Base-by-base conservation (phyloP, 2,888 invertebrate genomes). In the Spilosoma lubricipeda region DNA sequence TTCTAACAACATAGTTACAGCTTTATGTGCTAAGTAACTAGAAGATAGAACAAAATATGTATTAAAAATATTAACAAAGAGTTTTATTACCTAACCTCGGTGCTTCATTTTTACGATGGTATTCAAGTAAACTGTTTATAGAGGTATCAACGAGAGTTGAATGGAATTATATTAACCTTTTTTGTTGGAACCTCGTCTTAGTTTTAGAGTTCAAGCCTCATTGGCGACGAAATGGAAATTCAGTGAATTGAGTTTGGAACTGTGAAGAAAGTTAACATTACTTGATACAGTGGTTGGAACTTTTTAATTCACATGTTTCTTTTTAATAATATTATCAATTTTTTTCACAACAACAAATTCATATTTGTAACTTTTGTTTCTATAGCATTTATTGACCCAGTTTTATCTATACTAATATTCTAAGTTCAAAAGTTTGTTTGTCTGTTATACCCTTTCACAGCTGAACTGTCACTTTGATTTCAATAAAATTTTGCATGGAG, bases 1-100 rank as follows among this genome's bases (percentile, higher is more conserved):
- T 65, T 70, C 39, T 69, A 70, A 71, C 73, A 80, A 80, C 77
- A 78, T 84, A 84, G 82, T 84, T 84, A 82, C 64, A 84, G 72
- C 52, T 82, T 82, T 84, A 80, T 80, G 78, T 67, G 70, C 27
- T 48, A 63, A 77, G 71, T 77, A 70, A 75, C 67, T 79, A 77
- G 78, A 77, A 80, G 79, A 77, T 76, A 72, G 71, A 74, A 76
- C 70, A 74, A 79, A 83, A 79, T 80, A 80, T 56, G 76, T 83
- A 81, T 83, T 83, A 83, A 83, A 83, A 81, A 81, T 85, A 83
- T 81, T 85, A 83, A 85, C 85, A 85, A 83, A 83, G 73, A 71
- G 74, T 81, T 85, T 83, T 81, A 83, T 80, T 77, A 81, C 70
- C 63, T 45, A 85, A 80, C 76, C 85, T 74, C 71, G 77, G 80